Base-by-base conservation (phyloP, 2,113 vertebrate genomes). In the Dipodomys stephensi region DNA sequence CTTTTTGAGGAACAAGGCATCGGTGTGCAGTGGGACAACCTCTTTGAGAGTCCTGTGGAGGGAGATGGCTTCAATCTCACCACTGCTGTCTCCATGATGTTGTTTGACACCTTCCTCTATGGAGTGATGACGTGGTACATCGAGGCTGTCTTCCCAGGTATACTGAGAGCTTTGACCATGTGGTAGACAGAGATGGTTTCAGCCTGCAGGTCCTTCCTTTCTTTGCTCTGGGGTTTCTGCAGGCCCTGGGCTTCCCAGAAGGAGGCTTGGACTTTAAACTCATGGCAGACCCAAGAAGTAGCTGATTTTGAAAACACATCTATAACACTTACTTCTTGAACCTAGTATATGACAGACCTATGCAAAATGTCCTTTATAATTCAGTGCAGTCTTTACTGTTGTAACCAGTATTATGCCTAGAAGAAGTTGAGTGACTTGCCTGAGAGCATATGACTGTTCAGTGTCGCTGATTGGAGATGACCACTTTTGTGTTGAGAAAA, bases 121-220 rank as follows among this genome's bases (percentile, higher is more conserved):
- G 99, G 98, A 0, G 97, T 99, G 91, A 98, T 99, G 98, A 99
- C 99, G 0, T 99, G 99, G 99, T 99, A 99, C 97, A 98, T 99
- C 11, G 99, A 99, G 95, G 98, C 99, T 0, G 99, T 99, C 83
- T 99, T 99, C 94, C 99, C 99, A 98, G 99, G 99, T 99, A 97
- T 97, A 93, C 7, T 46, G 39, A n/a, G 18, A 27, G 44, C 79
- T 44, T 71, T 62, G 65, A 73, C 27, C 5, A 7, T 35, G 28
- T 32, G 22, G 20, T 3, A 28, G 62, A 49, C 68, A 86, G 83
- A 32, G 32, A 19, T 4, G n/a, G 71, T 30, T 68, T 74, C 28
- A 49, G 19, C 4, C 9, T 16, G 2, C 53, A 8, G 32, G n/a
- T 10, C 27, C 69, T 69, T 73, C 23, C 28, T 92, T 5, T 30